Base-by-base conservation (phyloP, 2,888 invertebrate genomes). In the Drosophila putrida region DNA sequence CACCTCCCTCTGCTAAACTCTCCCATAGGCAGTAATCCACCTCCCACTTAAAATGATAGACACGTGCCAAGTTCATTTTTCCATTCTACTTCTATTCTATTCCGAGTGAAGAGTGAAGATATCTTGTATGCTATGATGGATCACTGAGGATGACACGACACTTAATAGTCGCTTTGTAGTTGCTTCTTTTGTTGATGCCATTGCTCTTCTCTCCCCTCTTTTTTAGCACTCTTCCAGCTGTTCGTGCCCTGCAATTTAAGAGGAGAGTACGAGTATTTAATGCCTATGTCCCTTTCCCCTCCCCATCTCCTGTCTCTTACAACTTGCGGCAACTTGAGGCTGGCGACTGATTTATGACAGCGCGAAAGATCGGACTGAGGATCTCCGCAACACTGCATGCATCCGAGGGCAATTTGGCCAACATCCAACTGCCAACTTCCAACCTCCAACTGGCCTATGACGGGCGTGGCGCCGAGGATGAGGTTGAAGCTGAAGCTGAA, bases 91-190 rank as follows among this genome's bases (percentile, higher is more conserved):
- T n/a, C 33, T n/a, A 8, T n/a, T n/a, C 33, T n/a, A 8, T 20
- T 49, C 47, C 8, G 15, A 35, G 13, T 43, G 28, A 38, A 36
- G 38, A 63, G 54, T 51, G 49, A 61, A 65, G 69, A 72, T 51
- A 66, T 71, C 77, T 81, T 64, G 66, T 69, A 62, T 64, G 65
- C 83, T 75, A 88, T 85, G 88, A 85, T 85, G 86, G 84, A 85
- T 88, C 79, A 74, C 73, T 71, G 77, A 75, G 80, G 84, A 85
- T 85, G 84, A 85, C 84, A 85, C 82, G 80, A 85, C 84, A 85
- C 88, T 84, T 88, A 82, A 85, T 71, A 70, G 72, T 72, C 66
- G 72, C 77, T 60, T 76, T 74, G 65, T 78, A 75, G 82, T 53
- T 67, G 77, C 13, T 47, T 50, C 59, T 62, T 31, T 58, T 70